Conservation (phyloP, 2,888 invertebrate genomes). For the Trissonchulus sp. region DNA sequence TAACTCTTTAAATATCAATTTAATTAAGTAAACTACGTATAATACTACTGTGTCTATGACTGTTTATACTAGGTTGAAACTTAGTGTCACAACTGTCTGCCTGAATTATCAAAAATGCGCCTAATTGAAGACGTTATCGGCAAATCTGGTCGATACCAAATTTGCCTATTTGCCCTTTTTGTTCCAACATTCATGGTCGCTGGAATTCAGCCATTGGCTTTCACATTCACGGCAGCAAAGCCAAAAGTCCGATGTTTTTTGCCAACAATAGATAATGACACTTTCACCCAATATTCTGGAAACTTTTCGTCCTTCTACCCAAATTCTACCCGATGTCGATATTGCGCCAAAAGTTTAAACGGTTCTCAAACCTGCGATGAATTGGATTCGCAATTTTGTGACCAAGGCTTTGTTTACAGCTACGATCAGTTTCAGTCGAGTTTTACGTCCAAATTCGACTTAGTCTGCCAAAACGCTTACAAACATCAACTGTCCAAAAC, state of each 20-base stretch:
- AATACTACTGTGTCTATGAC: no score
- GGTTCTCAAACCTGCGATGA: no score
- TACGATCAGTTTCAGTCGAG: neutral
- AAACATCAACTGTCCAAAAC: neutral
- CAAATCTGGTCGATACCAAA: slow-evolving; percentile 30
- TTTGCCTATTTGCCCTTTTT: slow-evolving; percentile 14
- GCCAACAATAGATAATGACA: slow-evolving; percentile 20
- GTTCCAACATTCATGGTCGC: slow-evolving; percentile 20
- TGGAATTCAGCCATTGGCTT: slow-evolving; percentile 11
- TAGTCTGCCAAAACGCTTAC: slow-evolving; percentile 1
- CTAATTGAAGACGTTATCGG: slow-evolving; percentile 23
- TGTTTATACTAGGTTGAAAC: no score
- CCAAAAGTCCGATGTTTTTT: slow-evolving; percentile 26
- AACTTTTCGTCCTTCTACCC: no score
- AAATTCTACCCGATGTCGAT: no score
- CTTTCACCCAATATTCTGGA: no score
- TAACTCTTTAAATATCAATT: no score
- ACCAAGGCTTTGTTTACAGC: neutral
- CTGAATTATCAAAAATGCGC: slow-evolving; percentile 22
- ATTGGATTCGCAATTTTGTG: neutral
- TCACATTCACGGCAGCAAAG: slow-evolving; percentile 25
- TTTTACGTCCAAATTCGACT: slow-evolving; percentile 6
- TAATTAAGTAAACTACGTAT: no score
- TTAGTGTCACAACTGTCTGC: no score
- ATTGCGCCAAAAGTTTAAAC: no score